Conservation (phyloP, 2,113 vertebrate species). For the Oreocharis arfaki region DNA sequence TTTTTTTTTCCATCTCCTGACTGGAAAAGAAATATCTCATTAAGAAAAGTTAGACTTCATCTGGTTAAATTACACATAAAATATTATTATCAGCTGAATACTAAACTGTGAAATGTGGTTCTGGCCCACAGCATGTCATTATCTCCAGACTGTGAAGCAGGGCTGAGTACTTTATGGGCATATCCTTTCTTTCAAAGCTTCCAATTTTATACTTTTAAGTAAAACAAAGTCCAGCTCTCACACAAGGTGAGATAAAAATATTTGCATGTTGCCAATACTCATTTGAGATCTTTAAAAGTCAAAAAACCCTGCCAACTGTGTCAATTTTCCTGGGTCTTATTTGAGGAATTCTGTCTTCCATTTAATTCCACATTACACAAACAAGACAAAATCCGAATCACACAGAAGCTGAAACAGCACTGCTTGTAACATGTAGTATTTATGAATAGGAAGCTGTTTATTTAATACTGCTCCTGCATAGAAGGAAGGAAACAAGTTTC, state of each 20-base stretch:
- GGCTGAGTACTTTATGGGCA: neutral
- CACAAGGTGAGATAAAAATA: neutral
- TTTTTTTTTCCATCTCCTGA: neutral
- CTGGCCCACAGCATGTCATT: neutral
- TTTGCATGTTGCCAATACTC: neutral
- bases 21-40: neutral
- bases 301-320: neutral
- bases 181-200: neutral
- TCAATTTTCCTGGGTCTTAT: neutral
- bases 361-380: neutral
- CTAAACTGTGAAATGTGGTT: neutral
- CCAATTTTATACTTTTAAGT: neutral
- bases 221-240: neutral
- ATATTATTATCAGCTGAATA: neutral
- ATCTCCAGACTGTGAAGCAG: neutral
- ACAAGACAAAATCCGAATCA: neutral
- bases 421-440: neutral
- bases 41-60: neutral
- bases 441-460: neutral
- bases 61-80: neutral
- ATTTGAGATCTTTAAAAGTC: neutral
- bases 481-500: neutral
- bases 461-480: neutral
- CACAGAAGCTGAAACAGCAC: neutral
- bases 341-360: neutral